A percentile compares a stretch with the other conserved stretches of the same genome.
Conservation (phyloP, 2,113 vertebrate genomes). For the Alligator mississippiensis region DNA sequence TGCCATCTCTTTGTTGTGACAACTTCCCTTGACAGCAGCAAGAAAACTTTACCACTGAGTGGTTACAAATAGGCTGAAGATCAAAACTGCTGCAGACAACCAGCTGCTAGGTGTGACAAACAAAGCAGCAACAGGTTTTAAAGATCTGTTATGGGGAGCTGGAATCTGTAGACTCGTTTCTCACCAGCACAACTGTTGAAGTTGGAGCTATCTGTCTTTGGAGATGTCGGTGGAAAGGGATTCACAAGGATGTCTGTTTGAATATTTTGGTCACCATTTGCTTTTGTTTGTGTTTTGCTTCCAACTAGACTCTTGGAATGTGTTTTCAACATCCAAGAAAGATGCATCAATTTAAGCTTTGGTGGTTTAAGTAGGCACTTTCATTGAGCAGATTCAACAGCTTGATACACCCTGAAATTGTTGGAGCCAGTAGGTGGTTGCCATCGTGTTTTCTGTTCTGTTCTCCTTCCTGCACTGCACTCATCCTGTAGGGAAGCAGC, state of each 20-base stretch:
- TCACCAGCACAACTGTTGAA: neutral
- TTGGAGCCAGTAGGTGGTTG: neutral
- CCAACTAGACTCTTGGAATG: neutral
- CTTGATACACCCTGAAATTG: neutral
- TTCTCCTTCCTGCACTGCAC: neutral
- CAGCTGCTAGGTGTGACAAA: neutral
- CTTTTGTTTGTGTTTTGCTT: neutral
- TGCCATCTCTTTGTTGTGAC: neutral
- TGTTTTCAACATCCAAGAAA: neutral
- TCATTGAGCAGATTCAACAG: neutral
- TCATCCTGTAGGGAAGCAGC: neutral
- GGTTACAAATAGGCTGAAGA: neutral
- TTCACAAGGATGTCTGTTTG: neutral
- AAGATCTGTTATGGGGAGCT: neutral
- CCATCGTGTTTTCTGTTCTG: neutral
- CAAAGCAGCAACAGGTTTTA: neutral
- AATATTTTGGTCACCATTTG: rapidly evolving
- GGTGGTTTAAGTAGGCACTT: neutral
- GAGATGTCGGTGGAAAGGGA: rapidly evolving
- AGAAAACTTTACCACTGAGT: neutral
- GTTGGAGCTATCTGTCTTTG: neutral
- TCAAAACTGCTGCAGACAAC: neutral
- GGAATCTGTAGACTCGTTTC: neutral
- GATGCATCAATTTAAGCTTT: neutral
- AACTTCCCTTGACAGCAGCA: neutral